Conservation (phyloP, 92 coral and sea anemone genomes). For the Zoanthus gigantus region DNA sequence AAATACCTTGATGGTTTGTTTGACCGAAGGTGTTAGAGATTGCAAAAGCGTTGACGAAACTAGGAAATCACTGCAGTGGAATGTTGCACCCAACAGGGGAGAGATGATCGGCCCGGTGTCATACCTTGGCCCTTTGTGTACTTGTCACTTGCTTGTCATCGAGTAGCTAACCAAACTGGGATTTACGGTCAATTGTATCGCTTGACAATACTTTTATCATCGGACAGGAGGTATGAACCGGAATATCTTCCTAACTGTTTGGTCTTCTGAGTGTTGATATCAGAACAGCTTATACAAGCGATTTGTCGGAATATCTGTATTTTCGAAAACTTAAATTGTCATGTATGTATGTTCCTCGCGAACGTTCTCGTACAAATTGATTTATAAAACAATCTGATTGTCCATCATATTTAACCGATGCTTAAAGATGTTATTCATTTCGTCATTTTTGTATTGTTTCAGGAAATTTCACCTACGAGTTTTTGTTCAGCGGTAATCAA, state of each 20-base stretch:
- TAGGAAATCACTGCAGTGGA: not conserved
- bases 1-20: not conserved
- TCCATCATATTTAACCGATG: not conserved
- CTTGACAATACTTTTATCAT: not conserved
- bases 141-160: not conserved
- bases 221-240: not conserved
- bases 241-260: not conserved
- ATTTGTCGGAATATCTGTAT: not conserved
- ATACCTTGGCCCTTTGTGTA: constrained; percentile 10
- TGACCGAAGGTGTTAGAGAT: constrained; percentile 18
- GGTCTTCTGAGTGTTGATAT: not conserved
- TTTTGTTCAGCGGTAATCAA: constrained; percentile 20
- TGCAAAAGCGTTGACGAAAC: not conserved
- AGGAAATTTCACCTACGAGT: constrained; percentile 25
- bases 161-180: not conserved
- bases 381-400: not conserved
- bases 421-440: not conserved
- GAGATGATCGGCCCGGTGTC: not conserved
- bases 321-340: not conserved
- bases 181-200: not conserved
- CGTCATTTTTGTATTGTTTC: not conserved
- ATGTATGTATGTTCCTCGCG: not conserved
- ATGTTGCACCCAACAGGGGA: not conserved
- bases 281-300: not conserved
- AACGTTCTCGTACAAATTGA: not conserved